A percentile compares a stretch with the other conserved stretches of the same genome.
Evolutionary conservation across 2,888 invertebrate genomes (phyloP).

Genomic region (Campoplex nolae): DNA sequence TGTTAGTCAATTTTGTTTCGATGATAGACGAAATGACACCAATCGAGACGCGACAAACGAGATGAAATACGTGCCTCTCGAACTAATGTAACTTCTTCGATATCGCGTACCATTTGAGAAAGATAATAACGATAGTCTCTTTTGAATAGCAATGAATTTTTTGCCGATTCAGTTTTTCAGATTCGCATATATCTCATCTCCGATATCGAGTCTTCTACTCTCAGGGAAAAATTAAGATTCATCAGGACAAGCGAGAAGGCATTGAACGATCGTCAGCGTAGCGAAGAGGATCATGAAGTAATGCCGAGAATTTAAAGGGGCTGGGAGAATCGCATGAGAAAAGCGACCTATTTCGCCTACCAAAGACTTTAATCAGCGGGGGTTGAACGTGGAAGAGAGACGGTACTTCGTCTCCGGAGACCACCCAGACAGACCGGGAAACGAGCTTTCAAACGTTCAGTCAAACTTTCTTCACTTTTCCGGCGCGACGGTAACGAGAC

Average conservation of each 20-base stretch:
- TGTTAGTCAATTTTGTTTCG: not conserved
- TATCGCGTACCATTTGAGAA: not conserved
- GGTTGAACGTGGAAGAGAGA: constrained; percentile 29
- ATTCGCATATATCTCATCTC: constrained; percentile 28
- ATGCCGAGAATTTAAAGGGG: constrained; percentile 36
- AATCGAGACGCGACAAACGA: constrained; percentile 11
- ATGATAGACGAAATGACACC: not conserved
- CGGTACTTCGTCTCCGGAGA: constrained; percentile 2
- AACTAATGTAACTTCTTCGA: constrained; percentile 24
- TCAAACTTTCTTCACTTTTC: constrained; percentile 63
- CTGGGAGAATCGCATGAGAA: not conserved
- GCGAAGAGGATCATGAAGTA: constrained; percentile 40
- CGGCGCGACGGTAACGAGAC: constrained; percentile 49
- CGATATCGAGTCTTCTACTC: constrained; percentile 45
- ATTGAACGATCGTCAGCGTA: constrained; percentile 42
- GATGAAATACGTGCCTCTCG: constrained; percentile 10
- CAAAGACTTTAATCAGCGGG: constrained; percentile 69
- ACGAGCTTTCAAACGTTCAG: constrained; percentile 57
- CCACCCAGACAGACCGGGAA: constrained; percentile 41
- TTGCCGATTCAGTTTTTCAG: constrained; percentile 18
- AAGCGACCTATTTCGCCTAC: constrained; percentile 42
- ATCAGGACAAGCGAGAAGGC: constrained; percentile 53
- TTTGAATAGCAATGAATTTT: constrained; percentile 8
- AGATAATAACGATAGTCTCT: constrained; percentile 10
- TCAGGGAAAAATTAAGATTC: constrained; percentile 71